Evolutionary conservation across 2,888 invertebrate species (phyloP), one percentile per base, ranked within the genome.

Genomic region (Drosophila peninsularis): DNA sequence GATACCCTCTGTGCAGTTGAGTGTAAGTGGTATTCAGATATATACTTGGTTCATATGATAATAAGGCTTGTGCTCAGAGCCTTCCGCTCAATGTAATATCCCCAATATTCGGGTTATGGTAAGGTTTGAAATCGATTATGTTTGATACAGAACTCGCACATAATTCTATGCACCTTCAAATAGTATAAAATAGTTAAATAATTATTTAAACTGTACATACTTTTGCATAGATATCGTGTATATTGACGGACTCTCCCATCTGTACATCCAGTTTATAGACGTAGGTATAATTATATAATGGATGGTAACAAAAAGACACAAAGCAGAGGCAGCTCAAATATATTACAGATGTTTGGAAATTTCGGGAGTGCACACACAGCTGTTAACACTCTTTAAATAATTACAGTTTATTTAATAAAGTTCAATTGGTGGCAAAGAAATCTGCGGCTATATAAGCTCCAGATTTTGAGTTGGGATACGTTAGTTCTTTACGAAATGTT

Each of bases 401-500:
- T 61, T 47, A 37, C 30, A 58, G 17, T 27, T 14, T 14, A 21
- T 5, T 13, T 14, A 17, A 19, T 7, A 17, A 34, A 42, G 10
- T 42, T 17, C 10, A n/a, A 37, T 30, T 13, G 6, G 5, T 47
- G 11, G 5, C 45, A 37, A 58, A 34, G 10, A 11, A 10, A 7
- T 37, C 9, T 32, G 9, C 5, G 39, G 10, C 53, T 68, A 73
- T 73, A 63, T 57, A 73, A 73, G 44, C 52, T 37, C 11, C 0
- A 21, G 58, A 17, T 0, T n/a, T 21, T n/a, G 4, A 32, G 3
- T 27, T 30, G 7, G 3, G 0, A 60, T 73, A 58, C 62, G 62
- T 73, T 27, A 34, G 9, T 42, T 39, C 6, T n/a, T 44, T 17
- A 9, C 37, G 13, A 69, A 10, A 79, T 79, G 79, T 62, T 54